Evolutionary conservation across 2,113 vertebrate genomes (phyloP).

Genomic region (Pelobates fuscus): DNA sequence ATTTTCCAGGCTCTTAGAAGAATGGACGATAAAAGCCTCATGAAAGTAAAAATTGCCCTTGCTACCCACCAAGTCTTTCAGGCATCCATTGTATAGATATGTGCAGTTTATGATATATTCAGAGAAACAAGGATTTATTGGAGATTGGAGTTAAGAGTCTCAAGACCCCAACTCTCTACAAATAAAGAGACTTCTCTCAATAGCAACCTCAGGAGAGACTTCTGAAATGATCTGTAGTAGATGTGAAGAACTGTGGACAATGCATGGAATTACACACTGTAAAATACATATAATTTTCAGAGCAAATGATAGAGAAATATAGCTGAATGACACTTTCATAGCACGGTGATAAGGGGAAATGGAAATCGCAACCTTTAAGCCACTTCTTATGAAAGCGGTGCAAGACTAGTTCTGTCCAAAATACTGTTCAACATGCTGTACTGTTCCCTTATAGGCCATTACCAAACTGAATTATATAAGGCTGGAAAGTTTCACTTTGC

Average conservation of each 20-base stretch:
- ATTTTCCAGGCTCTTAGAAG: slow-evolving; percentile 23
- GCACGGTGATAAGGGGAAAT: slow-evolving; percentile 2
- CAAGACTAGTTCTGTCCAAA: not conserved
- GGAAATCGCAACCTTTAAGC: not conserved
- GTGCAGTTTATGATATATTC: not conserved
- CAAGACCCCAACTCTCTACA: slow-evolving; percentile 18
- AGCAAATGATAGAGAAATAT: slow-evolving; percentile 5
- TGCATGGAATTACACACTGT: not conserved
- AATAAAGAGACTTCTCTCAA: not conserved
- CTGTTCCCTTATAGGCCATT: not conserved
- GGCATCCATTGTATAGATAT: slow-evolving; percentile 6
- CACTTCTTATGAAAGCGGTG: not conserved
- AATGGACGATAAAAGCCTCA: slow-evolving; percentile 40
- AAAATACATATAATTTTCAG: slow-evolving; percentile 12
- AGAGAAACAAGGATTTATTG: not conserved
- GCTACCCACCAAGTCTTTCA: not conserved
- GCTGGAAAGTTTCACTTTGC: too few relatives aligned
- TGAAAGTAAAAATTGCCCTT: slow-evolving; percentile 38
- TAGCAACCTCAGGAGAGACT: not conserved
- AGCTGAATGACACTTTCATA: not conserved
- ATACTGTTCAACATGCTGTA: not conserved
- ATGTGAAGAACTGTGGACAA: not conserved
- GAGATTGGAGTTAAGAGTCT: not conserved
- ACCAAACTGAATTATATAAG: too few relatives aligned
- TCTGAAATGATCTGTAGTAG: slow-evolving; percentile 4